Evolutionary conservation across 2,888 invertebrate species (phyloP).

Genomic region (Phoronis australis): DNA sequence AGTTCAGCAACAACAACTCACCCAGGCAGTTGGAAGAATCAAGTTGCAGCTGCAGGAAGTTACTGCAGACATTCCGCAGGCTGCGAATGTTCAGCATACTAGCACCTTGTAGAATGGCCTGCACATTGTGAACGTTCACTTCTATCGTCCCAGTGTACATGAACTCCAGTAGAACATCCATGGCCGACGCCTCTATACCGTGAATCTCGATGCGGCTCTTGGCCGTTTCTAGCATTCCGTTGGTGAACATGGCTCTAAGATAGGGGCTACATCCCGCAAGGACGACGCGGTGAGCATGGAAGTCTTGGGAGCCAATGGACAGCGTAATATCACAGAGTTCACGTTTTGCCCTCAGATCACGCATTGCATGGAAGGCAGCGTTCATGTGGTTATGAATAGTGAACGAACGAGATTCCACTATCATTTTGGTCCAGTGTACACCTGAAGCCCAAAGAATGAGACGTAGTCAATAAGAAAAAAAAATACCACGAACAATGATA

Average conservation of each 20-base stretch:
- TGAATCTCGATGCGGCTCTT: slow-evolving; percentile 37
- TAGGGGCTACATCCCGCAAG: slow-evolving; percentile 47
- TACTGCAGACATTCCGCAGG: slow-evolving; percentile 37
- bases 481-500: too few relatives aligned
- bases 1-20: slow-evolving; percentile 17
- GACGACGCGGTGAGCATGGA: slow-evolving; percentile 44
- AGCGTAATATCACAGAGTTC: slow-evolving; percentile 43
- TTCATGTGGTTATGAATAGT: slow-evolving; percentile 37
- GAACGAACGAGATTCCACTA: slow-evolving; percentile 44
- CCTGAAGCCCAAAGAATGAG: too few relatives aligned
- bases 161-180: slow-evolving; percentile 42
- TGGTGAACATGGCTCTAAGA: slow-evolving; percentile 49
- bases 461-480: too few relatives aligned
- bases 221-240: slow-evolving; percentile 45
- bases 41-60: slow-evolving; percentile 44
- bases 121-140: slow-evolving; percentile 44
- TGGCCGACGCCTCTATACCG: slow-evolving; percentile 39
- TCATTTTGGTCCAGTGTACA: too few relatives aligned
- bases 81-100: slow-evolving; percentile 38
- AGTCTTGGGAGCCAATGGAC: slow-evolving; percentile 34
- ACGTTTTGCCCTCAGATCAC: slow-evolving; percentile 34
- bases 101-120: slow-evolving; percentile 44
- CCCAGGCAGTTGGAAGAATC: slow-evolving; percentile 46
- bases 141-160: slow-evolving; percentile 46
- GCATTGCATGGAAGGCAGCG: slow-evolving; percentile 41